Evolutionary conservation across 2,797 vertebrate genomes (phyloP), one percentile per base, ranked within the genome.

Genomic region (Rhabdomys pumilio): DNA sequence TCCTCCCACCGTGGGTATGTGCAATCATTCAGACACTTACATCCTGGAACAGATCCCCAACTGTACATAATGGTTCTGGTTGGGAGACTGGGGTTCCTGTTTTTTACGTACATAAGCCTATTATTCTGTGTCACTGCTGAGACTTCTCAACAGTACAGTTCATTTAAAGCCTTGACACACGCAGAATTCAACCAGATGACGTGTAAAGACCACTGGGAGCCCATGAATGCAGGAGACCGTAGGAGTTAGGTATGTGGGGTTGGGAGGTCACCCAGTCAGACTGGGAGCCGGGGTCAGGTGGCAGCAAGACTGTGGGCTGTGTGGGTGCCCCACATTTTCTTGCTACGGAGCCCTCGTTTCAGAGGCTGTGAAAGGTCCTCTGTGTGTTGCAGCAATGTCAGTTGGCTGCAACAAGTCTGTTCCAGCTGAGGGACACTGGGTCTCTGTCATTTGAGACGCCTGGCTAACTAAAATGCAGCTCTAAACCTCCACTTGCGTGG

Each of bases 1-100:
- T 12, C 61, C 15, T 61, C 29, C 24, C 34, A 26, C 14, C 3
- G 19, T 34, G 26, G 50, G 50, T 44, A 14, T 9, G 11, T 6
- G 0, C 5, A 0, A 3, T 0, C 14, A 1, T 8, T 22, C 47
- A n/a, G 38, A 9, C 7, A 24, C 4, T 6, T 29, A 5, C 19
- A 67, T n/a, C 14, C 31, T 13, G 31, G 41, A 57, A 69, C 0
- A 50, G 57, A 47, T 53, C 79, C 26, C 22, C 11, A 19, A 75
- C 44, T 67, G 4, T 11, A 67, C 41, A 38, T 6, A 17, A n/a
- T 11, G 26, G 61, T 26, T 63, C 57, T 65, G 76, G 69, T 83
- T 19, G 6, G 17, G 81, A 84, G 77, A n/a, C 14, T 29, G 6
- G 38, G 65, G 44, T n/a, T n/a, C 31, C 6, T 89, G 13, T 47